Base-by-base conservation (phyloP, 2,888 invertebrate genomes). In the Carabus problematicus region DNA sequence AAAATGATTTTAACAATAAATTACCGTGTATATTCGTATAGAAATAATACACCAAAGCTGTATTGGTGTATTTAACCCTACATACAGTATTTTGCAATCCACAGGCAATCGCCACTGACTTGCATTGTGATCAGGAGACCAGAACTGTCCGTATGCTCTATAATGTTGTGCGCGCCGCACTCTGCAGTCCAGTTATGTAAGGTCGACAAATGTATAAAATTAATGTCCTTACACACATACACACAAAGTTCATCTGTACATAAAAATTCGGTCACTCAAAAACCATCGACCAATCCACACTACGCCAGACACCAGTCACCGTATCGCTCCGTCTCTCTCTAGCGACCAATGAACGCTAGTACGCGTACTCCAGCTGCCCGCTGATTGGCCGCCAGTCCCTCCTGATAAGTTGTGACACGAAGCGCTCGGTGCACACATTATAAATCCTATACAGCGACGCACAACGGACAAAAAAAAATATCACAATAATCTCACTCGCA, bases 191-290 rank as follows among this genome's bases (percentile, higher is more conserved):
- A 56, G 56, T 64, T 64, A 64, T 56, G 56, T 64, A 64, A 64
- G 61, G 64, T 54, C 56, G 55, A 43, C 56, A 45, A 64, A 64
- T 64, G 56, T 45, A 64, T 64, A 64, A 64, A 64, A 45, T 45
- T 45, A 45, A 12, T 45, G 11, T 45, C 45, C 14, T 12, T 6
- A 45, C 45, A 45, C 45, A 45, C 11, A 45, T 7, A 11, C n/a
- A 11, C 7, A 45, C 7, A 45, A 45, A 14, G 12, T 29, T 29
- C n/a, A 12, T 45, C 14, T 63, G 64, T 68, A 61, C 68, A 69
- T 69, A 69, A 69, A 69, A 69, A 69, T 69, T 69, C 56, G 69
- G 67, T 60, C 39, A 16, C 14, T 9, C 62, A 39, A 19, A 60
- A 52, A 41, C 3, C 16, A 14, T 9, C 52, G 3, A 52, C 52